Evolutionary conservation across 2,113 vertebrate genomes (phyloP), one percentile per base, ranked within the genome.

Genomic region (Chinchilla lanigera): DNA sequence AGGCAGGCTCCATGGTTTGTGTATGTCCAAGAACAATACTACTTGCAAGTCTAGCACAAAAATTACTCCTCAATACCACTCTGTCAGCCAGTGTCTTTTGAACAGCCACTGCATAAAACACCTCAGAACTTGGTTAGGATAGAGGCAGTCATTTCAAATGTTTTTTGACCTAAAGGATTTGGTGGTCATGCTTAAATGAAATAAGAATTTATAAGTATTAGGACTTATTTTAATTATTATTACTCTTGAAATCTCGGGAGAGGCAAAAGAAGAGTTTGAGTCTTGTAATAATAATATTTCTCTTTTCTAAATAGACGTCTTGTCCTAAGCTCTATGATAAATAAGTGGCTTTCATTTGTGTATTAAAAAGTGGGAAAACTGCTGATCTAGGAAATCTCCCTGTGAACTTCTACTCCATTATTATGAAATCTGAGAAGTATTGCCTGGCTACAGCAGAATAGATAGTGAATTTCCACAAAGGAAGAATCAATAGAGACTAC

Each of bases 401-500:
- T 92, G 38, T 77, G 54, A 90, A 98, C 61, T 90, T 88, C 75
- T 87, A 91, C 22, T 61, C 71, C 65, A 93, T 96, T 89, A 88
- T 93, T 73, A 78, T 13, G 61, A 85, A 88, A 97, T n/a, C 78
- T 96, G 93, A 80, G 85, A 95, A 97, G 90, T 54, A 94, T 86
- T 93, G 8, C 24, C 97, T 92, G 38, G 89, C 86, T 93, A 41
- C 52, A 90, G 71, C 69, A 95, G 81, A 98, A 98, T 95, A 92
- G 94, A 97, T 97, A 97, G 71, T 16, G 44, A 93, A 91, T 97
- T 97, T 97, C 83, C 86, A 84, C 8, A 0, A 71, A 83, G 56
- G 67, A 94, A 88, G 90, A 97, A 98, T 98, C 98, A 69, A 98
- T 98, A 98, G 94, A 97, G 86, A 91, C 87, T 94, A 97, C 92